Conservation (phyloP, 2,888 invertebrate genomes). For the Atethmia centrago region DNA sequence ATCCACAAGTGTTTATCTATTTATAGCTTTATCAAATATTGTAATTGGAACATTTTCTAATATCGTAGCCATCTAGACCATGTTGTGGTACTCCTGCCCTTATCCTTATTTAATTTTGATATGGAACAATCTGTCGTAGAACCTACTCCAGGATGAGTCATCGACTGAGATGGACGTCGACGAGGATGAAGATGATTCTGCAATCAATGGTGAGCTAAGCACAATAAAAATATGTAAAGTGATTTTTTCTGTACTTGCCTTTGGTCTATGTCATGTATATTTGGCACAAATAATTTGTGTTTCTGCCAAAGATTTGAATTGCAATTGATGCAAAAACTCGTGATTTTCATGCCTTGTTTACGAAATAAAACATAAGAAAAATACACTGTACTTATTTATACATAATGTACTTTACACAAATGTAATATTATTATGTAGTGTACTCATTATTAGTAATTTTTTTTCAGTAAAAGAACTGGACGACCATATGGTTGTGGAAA, state of each 20-base stretch:
- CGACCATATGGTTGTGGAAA: constrained; percentile 86
- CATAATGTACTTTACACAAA: background rate
- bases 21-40: background rate
- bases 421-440: background rate
- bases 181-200: constrained; percentile 82
- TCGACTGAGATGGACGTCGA: constrained; percentile 84
- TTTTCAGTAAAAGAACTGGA: constrained; percentile 84
- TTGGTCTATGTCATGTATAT: background rate
- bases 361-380: background rate
- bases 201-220: constrained; percentile 81
- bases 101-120: background rate
- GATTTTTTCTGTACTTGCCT: background rate
- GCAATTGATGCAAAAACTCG: background rate
- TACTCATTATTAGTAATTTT: constrained; percentile 13
- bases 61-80: constrained; percentile 36
- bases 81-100: background rate
- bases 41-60: background rate
- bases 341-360: background rate
- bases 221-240: background rate
- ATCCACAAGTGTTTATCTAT: background rate
- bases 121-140: constrained; percentile 60
- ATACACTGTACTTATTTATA: background rate
- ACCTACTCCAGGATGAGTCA: constrained; percentile 76
- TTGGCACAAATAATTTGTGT: background rate
- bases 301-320: background rate